These are phyloP conservation scores for Lithobates pipiens DNA, from an alignment of 2,797 vertebrate species.

Conservation along the genomic window DNA sequence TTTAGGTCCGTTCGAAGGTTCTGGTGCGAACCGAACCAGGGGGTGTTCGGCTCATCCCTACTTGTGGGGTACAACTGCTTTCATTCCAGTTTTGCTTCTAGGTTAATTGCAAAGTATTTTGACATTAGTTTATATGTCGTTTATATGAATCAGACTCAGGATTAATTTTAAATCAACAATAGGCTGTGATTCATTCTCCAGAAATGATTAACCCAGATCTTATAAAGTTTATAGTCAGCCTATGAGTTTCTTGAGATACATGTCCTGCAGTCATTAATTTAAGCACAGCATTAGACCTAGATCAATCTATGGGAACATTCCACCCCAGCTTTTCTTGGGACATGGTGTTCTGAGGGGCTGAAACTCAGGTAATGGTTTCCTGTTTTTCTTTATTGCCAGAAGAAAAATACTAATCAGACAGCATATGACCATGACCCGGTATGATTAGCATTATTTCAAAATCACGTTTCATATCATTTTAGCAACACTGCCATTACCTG, in stretches of 20 bases:
- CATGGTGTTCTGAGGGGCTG: conserved; percentile 22
- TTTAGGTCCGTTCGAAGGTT: too few relatives aligned
- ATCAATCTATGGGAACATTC: conserved; percentile 27
- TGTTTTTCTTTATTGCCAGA: neutral
- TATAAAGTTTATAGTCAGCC: neutral
- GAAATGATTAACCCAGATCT: conserved; percentile 52
- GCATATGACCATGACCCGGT: neutral
- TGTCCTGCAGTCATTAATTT: conserved; percentile 23
- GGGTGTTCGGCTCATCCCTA: too few relatives aligned
- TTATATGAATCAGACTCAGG: conserved; percentile 19
- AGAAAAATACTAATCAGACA: conserved; percentile 1
- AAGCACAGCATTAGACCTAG: conserved; percentile 8
- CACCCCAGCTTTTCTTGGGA: conserved; percentile 25
- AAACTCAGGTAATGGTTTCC: neutral
- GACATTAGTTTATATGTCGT: conserved; percentile 15
- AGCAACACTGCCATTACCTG: conserved; percentile 62
- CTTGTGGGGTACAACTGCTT: neutral
- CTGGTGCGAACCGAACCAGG: too few relatives aligned
- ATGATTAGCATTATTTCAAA: neutral
- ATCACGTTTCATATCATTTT: neutral
- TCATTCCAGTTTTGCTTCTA: neutral
- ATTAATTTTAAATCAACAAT: conserved; percentile 35
- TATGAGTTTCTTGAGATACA: conserved; percentile 28
- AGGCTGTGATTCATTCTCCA: conserved; percentile 10
- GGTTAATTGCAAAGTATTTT: conserved; percentile 7